phyloP scores from a whole-genome alignment of 2,888 invertebrate genomes.

The Tridacna crocea region DNA sequence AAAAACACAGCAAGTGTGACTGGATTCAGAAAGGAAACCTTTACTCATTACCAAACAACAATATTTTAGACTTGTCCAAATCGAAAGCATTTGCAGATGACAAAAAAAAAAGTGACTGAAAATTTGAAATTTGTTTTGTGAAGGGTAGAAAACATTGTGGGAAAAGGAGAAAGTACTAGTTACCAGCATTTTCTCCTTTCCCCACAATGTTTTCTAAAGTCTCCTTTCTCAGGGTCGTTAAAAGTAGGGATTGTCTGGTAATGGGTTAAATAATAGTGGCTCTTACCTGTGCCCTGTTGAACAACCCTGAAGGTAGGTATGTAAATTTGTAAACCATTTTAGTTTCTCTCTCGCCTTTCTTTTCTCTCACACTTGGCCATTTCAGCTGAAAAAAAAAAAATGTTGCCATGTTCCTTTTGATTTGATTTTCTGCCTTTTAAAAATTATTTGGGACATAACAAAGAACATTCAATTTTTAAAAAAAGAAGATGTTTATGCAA shows the following conservation, averaged over 20 bases:
- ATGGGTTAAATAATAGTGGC: too few species aligned
- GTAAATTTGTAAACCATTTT: slow-evolving; percentile 82
- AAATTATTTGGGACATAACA: background rate
- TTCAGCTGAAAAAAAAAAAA: slow-evolving; percentile 57
- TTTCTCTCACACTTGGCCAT: slow-evolving; percentile 72
- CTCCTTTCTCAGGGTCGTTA: too few species aligned
- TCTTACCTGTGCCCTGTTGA: slow-evolving; percentile 81
- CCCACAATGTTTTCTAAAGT: background rate
- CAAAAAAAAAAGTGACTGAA: too few species aligned
- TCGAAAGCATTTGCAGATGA: too few species aligned
- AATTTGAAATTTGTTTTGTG: too few species aligned
- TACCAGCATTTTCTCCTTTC: slow-evolving; percentile 3
- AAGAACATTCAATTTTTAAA: too few species aligned
- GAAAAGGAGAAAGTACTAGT: background rate
- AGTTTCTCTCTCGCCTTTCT: slow-evolving; percentile 68
- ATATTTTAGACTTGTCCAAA: too few species aligned
- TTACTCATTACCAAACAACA: too few species aligned
- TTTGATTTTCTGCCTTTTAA: background rate
- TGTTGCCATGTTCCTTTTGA: background rate
- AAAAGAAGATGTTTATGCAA: too few species aligned
- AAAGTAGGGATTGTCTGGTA: too few species aligned
- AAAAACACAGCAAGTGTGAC: too few species aligned
- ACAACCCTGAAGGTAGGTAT: slow-evolving; percentile 83
- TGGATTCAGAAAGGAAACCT: too few species aligned
- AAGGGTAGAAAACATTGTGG: background rate